These are phyloP conservation scores for Myiozetetes cayanensis DNA, from an alignment of 2,113 vertebrate species.

Conservation along the genomic window DNA sequence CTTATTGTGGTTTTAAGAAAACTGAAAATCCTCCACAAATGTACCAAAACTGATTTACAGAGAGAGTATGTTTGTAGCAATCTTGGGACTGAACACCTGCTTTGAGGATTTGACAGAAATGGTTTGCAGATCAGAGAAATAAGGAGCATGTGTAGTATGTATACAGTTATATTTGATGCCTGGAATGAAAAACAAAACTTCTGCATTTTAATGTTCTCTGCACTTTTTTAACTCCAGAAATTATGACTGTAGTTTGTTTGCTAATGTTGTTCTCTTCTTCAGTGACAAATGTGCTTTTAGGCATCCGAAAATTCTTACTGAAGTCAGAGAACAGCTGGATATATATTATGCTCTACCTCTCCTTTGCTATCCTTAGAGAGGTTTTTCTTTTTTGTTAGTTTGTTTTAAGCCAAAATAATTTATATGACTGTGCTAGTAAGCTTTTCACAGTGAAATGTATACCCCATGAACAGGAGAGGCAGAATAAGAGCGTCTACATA, in stretches of 20 bases:
- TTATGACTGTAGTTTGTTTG: not conserved
- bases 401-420: not conserved
- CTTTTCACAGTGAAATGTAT: not conserved
- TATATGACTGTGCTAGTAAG: not conserved
- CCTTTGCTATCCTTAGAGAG: not conserved
- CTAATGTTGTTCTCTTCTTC: not conserved
- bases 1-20: not conserved
- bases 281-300: not conserved
- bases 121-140: constrained; percentile 70
- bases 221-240: not conserved
- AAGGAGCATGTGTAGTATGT: constrained; percentile 66
- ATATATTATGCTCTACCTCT: not conserved
- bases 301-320: not conserved
- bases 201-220: constrained; percentile 3
- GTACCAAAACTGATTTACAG: not conserved
- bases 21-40: not conserved
- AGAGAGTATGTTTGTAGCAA: constrained; percentile 47
- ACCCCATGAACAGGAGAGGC: not conserved
- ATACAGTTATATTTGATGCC: constrained; percentile 54
- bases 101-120: constrained; percentile 62
- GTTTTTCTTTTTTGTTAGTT: not conserved
- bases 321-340: not conserved
- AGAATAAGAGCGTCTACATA: not conserved
- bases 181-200: constrained; percentile 58
- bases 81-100: constrained; percentile 57